Evolutionary conservation across 2,113 vertebrate genomes (phyloP).

Genomic region (Psittacus erithacus): DNA sequence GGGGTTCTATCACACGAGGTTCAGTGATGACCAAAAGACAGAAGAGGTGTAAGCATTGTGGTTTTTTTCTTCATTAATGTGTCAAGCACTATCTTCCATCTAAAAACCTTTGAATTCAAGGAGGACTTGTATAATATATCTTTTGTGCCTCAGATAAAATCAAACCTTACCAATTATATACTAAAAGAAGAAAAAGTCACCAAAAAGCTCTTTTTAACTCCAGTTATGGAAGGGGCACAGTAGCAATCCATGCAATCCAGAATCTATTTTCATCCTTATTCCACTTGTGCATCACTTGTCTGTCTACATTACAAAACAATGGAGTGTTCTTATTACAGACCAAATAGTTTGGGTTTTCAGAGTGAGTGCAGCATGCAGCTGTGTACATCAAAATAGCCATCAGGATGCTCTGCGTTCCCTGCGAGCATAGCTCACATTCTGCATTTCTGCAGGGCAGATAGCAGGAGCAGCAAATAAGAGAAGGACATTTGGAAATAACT

Average conservation of each 20-base stretch:
- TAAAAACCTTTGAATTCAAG: background rate
- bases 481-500: background rate
- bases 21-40: background rate
- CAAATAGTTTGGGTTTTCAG: background rate
- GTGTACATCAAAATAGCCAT: slow-evolving; percentile 37
- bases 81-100: background rate
- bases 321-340: background rate
- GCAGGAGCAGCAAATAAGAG: background rate
- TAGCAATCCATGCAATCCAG: background rate
- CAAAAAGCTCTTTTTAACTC: background rate
- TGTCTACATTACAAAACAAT: background rate
- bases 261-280: slow-evolving; percentile 34
- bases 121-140: background rate
- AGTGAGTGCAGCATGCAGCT: background rate
- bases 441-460: background rate
- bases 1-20: accelerated
- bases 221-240: background rate
- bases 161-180: background rate
- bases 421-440: slow-evolving; percentile 11
- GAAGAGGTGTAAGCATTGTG: background rate
- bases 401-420: background rate
- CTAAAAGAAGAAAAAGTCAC: background rate
- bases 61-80: accelerated
- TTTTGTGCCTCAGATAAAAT: background rate
- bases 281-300: background rate